Conservation (phyloP, 2,888 invertebrate species). For the Heliconius ethilla region DNA sequence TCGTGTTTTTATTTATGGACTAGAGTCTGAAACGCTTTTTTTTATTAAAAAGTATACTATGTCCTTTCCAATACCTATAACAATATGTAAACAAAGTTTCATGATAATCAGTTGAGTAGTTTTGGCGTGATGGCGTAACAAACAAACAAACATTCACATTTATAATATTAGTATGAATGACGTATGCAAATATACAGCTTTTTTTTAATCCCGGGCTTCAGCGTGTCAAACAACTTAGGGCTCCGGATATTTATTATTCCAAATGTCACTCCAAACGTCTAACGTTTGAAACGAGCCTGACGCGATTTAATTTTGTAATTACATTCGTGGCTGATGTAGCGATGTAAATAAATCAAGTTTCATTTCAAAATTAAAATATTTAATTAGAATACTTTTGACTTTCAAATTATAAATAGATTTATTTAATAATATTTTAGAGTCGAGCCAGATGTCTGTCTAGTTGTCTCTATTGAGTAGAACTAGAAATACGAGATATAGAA, state of each 20-base stretch:
- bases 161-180: background rate
- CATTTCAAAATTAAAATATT: conserved; percentile 9
- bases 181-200: conserved; percentile 11
- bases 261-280: conserved; percentile 18
- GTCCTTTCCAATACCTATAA: too few species aligned
- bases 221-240: conserved; percentile 4
- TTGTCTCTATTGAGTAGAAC: background rate
- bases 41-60: too few species aligned
- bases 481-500: too few species aligned
- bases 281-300: conserved; percentile 1
- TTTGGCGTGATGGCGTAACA: too few species aligned
- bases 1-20: too few species aligned
- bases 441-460: background rate
- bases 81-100: too few species aligned
- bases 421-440: background rate
- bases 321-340: background rate
- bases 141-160: too few species aligned
- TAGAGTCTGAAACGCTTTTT: too few species aligned
- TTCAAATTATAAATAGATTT: background rate
- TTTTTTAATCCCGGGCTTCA: conserved; percentile 2
- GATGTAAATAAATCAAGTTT: conserved; percentile 1
- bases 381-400: conserved; percentile 5
- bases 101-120: too few species aligned
- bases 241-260: conserved; percentile 12
- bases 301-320: conserved; percentile 20